These are phyloP conservation scores for Zaprionus bogoriensis DNA, from an alignment of 2,888 invertebrate genomes.

Conservation along the genomic window DNA sequence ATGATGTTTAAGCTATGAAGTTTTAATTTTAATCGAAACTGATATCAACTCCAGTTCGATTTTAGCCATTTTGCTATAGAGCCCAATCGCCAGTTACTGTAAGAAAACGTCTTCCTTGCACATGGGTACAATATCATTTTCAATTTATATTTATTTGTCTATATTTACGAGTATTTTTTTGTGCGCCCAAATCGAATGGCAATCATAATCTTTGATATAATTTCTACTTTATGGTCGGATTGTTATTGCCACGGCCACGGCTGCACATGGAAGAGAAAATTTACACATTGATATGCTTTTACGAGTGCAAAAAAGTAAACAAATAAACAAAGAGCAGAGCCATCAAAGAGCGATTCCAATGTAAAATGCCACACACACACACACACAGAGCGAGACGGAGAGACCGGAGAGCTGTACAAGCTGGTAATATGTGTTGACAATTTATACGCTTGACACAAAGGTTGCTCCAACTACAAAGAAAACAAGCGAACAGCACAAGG, in stretches of 20 bases:
- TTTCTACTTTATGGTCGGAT: constrained; percentile 66
- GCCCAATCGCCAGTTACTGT: background rate
- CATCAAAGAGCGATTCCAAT: constrained; percentile 75
- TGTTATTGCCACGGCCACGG: constrained; percentile 51
- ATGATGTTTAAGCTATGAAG: no score
- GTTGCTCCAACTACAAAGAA: constrained; percentile 39
- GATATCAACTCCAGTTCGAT: background rate
- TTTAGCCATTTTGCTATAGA: no score
- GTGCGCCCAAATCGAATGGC: constrained; percentile 46
- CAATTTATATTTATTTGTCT: constrained; percentile 69
- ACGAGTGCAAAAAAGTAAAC: constrained; percentile 62
- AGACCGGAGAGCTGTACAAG: background rate
- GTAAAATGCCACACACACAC: constrained; percentile 52
- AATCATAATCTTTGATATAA: constrained; percentile 74
- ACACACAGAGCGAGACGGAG: background rate
- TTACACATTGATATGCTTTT: constrained; percentile 73
- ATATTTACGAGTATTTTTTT: constrained; percentile 27
- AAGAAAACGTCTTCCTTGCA: background rate
- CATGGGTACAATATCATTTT: constrained; percentile 55
- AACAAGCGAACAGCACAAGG: constrained; percentile 2
- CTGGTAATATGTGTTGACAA: constrained; percentile 57
- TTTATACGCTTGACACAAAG: constrained; percentile 68
- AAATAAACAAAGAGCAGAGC: constrained; percentile 66
- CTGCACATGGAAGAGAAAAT: constrained; percentile 60
- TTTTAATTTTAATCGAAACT: background rate